Base-by-base conservation (phyloP, 2,797 vertebrate genomes). In the Taeniopygia guttata region DNA sequence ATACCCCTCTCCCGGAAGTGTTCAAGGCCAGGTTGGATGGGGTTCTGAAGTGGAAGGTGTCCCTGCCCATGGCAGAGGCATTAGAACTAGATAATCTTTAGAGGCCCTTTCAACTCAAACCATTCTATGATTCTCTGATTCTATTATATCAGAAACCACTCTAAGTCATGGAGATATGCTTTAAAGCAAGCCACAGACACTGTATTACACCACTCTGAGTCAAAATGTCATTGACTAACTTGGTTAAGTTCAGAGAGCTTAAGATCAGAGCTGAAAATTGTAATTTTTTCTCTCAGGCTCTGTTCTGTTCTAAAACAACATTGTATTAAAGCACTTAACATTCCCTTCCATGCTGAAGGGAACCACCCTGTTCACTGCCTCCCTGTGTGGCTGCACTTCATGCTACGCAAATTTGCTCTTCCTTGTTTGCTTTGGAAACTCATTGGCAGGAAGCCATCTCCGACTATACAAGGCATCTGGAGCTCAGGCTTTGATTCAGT, bases 351-450 rank as follows among this genome's bases (percentile, higher is more conserved):
- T 0, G 2, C 66, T 90, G 52, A 91, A 91, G 81, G 72, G 91
- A 93, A 86, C 84, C 87, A 90, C 90, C 92, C 91, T 70, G 34
- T 92, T 93, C 84, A 32, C 82, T 84, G 84, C 66, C 82, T 95
- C 86, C 20, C 52, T 89, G 68, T 83, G 88, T 70, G 78, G 81
- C 84, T 96, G 76, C 48, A 68, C 75, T 95, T 94, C 56, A 59
- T 40, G 84, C 78, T 69, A 72, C n/a, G 8, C 58, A 81, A 87
- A 90, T 90, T 89, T 89, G 63, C 64, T 89, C 82, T 95, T 95
- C 90, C 86, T 92, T 96, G 79, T 96, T 95, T 96, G 96, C 90
- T 95, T 95, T 96, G 89, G 94, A 96, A 95, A 95, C 90, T 81
- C 10, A 0, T 27, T 95, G 95, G 94, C 96, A 69, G 72, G 75